These are phyloP conservation scores for Philereme transversata DNA, from an alignment of 2,888 invertebrate genomes.

Conservation along the genomic window DNA sequence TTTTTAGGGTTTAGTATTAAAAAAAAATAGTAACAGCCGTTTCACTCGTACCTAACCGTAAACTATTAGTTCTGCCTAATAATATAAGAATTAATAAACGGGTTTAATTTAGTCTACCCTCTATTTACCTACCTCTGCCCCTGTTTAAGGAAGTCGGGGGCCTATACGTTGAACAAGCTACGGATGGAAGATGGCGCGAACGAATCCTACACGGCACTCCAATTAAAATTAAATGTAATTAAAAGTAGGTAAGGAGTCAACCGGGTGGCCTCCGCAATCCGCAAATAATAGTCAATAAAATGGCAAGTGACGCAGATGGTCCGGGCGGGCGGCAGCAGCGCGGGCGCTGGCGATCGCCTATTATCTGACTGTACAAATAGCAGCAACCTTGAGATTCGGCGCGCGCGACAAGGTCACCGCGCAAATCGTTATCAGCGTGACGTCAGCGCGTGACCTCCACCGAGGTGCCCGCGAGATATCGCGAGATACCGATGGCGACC, in stretches of 20 bases:
- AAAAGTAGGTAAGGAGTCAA: slow-evolving; percentile 50
- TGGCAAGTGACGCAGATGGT: slow-evolving; percentile 64
- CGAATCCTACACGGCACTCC: too few relatives aligned
- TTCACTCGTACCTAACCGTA: too few relatives aligned
- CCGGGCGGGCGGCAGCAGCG: slow-evolving; percentile 53
- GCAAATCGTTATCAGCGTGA: slow-evolving; percentile 83
- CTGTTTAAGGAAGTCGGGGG: too few relatives aligned
- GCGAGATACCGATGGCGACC: slow-evolving; percentile 73
- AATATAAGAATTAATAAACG: too few relatives aligned
- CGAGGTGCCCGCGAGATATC: slow-evolving; percentile 79
- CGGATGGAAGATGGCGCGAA: too few relatives aligned
- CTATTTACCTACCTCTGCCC: too few relatives aligned
- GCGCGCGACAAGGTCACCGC: slow-evolving; percentile 81
- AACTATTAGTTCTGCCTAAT: too few relatives aligned
- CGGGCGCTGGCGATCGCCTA: slow-evolving; percentile 59
- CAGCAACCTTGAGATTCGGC: slow-evolving; percentile 81
- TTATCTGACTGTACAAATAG: slow-evolving; percentile 81
- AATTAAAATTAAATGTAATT: slow-evolving; percentile 26
- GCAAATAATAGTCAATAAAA: slow-evolving; percentile 70
- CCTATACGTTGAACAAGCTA: too few relatives aligned
- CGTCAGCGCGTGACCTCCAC: slow-evolving; percentile 80
- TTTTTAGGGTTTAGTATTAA: neutral
- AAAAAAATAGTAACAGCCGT: too few relatives aligned
- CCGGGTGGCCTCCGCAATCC: slow-evolving; percentile 64
- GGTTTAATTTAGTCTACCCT: too few relatives aligned